Evolutionary conservation across 1,140 invertebrate species (phyloP), one percentile per base, ranked within the genome.

Genomic region (Dolichoris vasculosae): DNA sequence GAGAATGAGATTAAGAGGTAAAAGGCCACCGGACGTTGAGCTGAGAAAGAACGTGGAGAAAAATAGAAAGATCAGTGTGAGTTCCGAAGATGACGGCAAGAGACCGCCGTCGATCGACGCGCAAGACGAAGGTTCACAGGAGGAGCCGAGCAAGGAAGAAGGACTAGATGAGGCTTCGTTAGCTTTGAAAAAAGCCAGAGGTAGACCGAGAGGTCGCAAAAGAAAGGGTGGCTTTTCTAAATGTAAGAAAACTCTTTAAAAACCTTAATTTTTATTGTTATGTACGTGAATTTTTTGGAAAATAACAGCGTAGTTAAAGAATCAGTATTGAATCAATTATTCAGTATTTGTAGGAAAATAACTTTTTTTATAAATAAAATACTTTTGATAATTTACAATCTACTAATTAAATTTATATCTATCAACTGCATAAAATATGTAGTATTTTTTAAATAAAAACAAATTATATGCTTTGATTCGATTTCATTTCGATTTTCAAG

Each of bases 1-100:
- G 85, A 90, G 94, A 20, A 93, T 94, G 86, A 95, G 94, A 79
- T 90, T 95, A 71, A 89, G 94, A 6, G 93, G 91, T 0, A 95
- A 95, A 86, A 89, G 93, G 26, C 85, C 90, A 2, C 89, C 94
- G 0, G 94, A 95, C 87, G 88, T 90, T 8, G 91, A 95, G 26
- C 84, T 95, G 9, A 90, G 95, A 30, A 94, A 94, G 79, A 95
- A 94, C 64, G 91, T 95, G 0, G 95, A 96, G 87, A 93, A 94
- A 86, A 95, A 87, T 87, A 87, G 92, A 20, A 87, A 88, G 6
- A 89, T 90, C 7, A 88, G 88, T 23, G 89, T 89, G 46, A 93
- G 91, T 38, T 92, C 92, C 0, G 92, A 93, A 43, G 93, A 93
- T 46, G 91, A 93, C 77, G 86, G 55, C 7, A 43, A 67, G 8